These are phyloP conservation scores for Catocala sponsa DNA, from an alignment of 2,888 invertebrate genomes.

Conservation along the genomic window DNA sequence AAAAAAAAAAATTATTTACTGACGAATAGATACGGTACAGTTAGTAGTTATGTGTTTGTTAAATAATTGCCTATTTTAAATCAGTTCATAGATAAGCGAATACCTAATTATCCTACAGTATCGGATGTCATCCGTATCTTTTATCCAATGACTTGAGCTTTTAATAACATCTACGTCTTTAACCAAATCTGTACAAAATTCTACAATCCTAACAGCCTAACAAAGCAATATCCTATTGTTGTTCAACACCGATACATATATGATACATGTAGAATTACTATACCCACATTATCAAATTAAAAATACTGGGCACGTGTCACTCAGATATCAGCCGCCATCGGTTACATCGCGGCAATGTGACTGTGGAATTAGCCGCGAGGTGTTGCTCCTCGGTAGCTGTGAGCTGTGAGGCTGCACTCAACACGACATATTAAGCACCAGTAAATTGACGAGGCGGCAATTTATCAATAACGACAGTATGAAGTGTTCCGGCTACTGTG, in stretches of 20 bases:
- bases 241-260: not conserved
- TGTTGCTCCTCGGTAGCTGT: conserved; percentile 39
- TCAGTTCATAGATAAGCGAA: no score
- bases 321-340: conserved; percentile 9
- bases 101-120: no score
- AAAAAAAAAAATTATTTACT: no score
- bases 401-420: conserved; percentile 59
- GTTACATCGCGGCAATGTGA: conserved; percentile 57
- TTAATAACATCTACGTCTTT: no score
- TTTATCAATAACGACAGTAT: conserved; percentile 87
- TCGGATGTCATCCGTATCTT: no score
- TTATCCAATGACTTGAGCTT: no score
- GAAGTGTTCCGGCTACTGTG: conserved; percentile 79
- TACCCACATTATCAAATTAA: not conserved
- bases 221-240: no score
- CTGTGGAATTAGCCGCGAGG: conserved; percentile 59
- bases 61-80: no score
- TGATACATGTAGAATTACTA: not conserved
- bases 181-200: no score
- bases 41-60: no score
- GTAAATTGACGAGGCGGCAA: conserved; percentile 77
- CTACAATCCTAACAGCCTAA: no score
- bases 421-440: conserved; percentile 63
- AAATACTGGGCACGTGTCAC: conserved; percentile 13
- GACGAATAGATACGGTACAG: no score